Evolutionary conservation across 2,888 invertebrate species (phyloP), one percentile per base, ranked within the genome.

Genomic region (Phyto melanocephala): DNA sequence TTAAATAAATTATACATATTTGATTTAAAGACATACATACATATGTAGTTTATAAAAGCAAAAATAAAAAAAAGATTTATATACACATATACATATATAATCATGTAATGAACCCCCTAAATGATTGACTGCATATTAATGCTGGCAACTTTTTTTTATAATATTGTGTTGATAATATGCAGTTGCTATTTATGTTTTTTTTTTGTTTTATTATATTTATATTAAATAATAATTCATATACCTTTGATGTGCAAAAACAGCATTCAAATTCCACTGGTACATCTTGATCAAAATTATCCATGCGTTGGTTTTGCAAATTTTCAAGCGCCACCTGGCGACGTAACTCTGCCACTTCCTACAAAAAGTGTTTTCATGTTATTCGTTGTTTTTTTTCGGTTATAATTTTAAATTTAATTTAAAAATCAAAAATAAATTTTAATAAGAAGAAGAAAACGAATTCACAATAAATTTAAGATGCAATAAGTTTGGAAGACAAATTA

Each of bases 161-260:
- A n/a, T n/a, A n/a, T 28, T 28, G 54, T 24, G 54, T 24, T 35
- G 40, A 15, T 3, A 62, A 17, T 42, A 33, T n/a, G n/a, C 33
- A 15, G 45, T 70, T 42, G 20, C 62, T 22, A 24, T 33, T 11
- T 52, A 13, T 13, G 20, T 52, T 11, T 28, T 37, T 11, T 28
- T 24, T 50, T 28, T n/a, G 28, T 42, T 62, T 11, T 11, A 45
- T 56, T 10, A 50, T 60, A 1, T 42, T 40, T 52, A 37, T 47
- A 11, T 47, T 5, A 8, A 40, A 13, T 6, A 24, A 10, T 47
- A 1, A 42, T 60, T 20, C 58, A 78, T 79, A 86, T 90, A 97
- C 97, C 96, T 97, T 97, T 92, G 96, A 95, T 92, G 96, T 96
- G 95, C 97, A 97, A 95, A 96, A 97, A 95, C 97, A 97, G 95